Percentiles rank a stretch among this genome's conserved stretches.
These are phyloP conservation scores for Parasteatoda lunata DNA, from an alignment of 2,888 invertebrate species.

Conservation along the genomic window DNA sequence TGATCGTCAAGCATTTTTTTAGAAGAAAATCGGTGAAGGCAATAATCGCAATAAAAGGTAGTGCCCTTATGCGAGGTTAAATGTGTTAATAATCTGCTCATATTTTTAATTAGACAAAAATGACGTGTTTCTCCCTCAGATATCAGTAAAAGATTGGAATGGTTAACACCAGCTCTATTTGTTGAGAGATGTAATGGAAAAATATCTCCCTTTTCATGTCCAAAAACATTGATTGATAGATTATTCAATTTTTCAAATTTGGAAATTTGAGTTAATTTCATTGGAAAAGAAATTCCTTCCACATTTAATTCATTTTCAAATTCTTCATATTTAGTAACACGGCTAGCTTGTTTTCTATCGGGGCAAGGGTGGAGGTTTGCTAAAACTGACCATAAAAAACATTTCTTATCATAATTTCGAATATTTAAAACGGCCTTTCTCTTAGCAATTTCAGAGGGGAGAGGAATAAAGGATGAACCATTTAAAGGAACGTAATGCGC, in stretches of 20 bases:
- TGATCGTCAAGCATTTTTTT: not conserved
- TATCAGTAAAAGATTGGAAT: slow-evolving; percentile 29
- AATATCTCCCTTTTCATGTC: not conserved
- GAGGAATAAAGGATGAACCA: too few species aligned
- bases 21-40: slow-evolving; percentile 26
- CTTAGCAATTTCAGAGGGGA: too few species aligned
- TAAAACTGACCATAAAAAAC: too few species aligned
- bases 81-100: not conserved
- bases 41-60: slow-evolving; percentile 8
- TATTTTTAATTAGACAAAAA: slow-evolving; percentile 19
- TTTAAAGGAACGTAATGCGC: too few species aligned
- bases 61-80: not conserved
- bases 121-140: slow-evolving; percentile 2
- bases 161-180: not conserved
- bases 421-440: too few species aligned
- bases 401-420: too few species aligned
- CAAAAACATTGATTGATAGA: not conserved
- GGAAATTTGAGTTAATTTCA: not conserved
- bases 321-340: not conserved
- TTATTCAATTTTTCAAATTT: not conserved
- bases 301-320: not conserved
- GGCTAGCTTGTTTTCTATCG: too few species aligned
- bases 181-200: slow-evolving; percentile 12
- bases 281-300: not conserved
- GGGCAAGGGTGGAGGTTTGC: too few species aligned